Base-by-base conservation (phyloP, 2,797 vertebrate genomes). In the Telmatherina bonti region DNA sequence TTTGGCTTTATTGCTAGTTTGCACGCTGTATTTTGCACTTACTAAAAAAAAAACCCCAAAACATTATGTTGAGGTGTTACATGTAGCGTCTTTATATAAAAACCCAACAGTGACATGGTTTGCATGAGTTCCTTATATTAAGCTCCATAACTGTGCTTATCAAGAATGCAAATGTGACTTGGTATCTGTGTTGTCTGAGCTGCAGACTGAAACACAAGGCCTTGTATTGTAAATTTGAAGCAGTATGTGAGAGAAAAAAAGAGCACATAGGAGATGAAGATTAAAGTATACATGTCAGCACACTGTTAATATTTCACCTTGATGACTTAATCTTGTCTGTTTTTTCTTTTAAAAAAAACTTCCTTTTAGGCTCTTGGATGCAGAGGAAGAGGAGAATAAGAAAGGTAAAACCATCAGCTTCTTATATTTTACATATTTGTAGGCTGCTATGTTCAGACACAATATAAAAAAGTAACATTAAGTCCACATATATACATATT, bases 381-480 rank as follows among this genome's bases (percentile, higher is more conserved):
- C 78, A 7, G 86, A 90, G 31, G 89, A 89, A 45, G 85, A 91
- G 31, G 86, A 90, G 9, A 87, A 72, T 58, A 1, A 53, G 41
- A 82, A 91, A 93, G 91, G 93, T 94, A 87, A 45, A 22, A 22
- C n/a, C 87, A 70, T 4, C 18, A 11, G 26, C 53, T 52, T 62
- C 35, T 7, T 67, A 7, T 29, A 11, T 26, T 33, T 45, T 29
- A 18, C 26, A 33, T 41, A 26, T 59, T 11, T 49, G 51, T 29
- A 15, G 10, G 33, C 4, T 35, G 6, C 5, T 36, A 15, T 41
- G 24, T 18, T 9, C 16, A 2, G 7, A 4, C 27, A 13, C 26
- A 8, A 53, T 53, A 5, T 6, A 63, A 51, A 45, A 7, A 61
- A 13, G 7, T 12, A 29, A 62, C 29, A 16, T 22, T 36, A 43